Percentiles rank a stretch among this genome's conserved stretches.
Conservation (phyloP, 1,140 invertebrate genomes). For the Apolygus lucorum region DNA sequence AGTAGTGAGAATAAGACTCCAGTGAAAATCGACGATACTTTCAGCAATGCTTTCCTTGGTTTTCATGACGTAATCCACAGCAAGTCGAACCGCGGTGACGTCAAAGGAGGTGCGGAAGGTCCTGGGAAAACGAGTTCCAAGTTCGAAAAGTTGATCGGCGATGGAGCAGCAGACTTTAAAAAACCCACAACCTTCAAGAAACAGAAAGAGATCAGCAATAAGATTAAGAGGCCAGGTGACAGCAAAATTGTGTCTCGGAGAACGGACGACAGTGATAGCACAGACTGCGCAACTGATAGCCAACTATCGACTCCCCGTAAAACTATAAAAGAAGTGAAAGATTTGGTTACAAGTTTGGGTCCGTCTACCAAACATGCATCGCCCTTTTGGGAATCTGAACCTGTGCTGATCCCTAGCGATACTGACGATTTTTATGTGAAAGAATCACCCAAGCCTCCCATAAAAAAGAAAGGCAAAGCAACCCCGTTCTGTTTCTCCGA, state of each 20-base stretch:
- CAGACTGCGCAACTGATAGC: background rate
- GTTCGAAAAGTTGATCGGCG: too few species aligned
- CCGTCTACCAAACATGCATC: background rate
- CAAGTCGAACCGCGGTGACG: too few species aligned
- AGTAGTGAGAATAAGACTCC: too few species aligned
- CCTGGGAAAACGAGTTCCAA: too few species aligned
- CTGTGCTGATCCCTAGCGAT: background rate
- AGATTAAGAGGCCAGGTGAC: background rate
- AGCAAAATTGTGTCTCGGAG: background rate
- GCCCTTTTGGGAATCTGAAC: background rate
- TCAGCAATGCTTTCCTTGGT: too few species aligned
- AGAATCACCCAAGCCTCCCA: background rate
- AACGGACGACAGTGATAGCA: conserved; percentile 8
- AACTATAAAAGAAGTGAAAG: background rate
- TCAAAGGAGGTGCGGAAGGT: too few species aligned
- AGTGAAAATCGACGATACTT: too few species aligned
- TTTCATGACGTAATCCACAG: too few species aligned
- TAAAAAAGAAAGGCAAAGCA: background rate
- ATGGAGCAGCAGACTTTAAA: too few species aligned
- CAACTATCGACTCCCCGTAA: background rate
- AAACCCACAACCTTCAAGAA: too few species aligned
- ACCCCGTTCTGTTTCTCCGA: background rate
- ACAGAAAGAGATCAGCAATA: background rate
- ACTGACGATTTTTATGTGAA: background rate
- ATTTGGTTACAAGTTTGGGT: too few species aligned